Evolutionary conservation across 2,888 invertebrate species (phyloP).

Genomic region (Drosophila eohydei): DNA sequence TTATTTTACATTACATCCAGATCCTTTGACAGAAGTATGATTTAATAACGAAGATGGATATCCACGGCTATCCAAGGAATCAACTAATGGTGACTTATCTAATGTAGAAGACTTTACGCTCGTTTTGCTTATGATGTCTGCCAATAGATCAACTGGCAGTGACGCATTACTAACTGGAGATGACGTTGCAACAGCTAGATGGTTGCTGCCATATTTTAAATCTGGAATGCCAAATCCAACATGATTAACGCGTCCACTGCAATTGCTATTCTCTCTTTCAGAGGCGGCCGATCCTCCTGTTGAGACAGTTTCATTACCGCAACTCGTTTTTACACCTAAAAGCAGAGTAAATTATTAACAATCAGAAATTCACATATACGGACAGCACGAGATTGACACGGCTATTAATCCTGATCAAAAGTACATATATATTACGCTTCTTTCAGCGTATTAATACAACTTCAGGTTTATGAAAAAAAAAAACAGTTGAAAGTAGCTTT

Average conservation of each 20-base stretch:
- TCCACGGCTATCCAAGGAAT: background rate
- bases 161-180: conserved; percentile 24
- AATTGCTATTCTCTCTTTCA: conserved; percentile 58
- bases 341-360: background rate
- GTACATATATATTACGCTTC: background rate
- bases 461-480: background rate
- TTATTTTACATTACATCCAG: conserved; percentile 45
- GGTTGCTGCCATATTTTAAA: conserved; percentile 21
- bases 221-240: conserved; percentile 26
- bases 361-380: background rate
- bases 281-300: conserved; percentile 35
- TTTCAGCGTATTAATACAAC: background rate
- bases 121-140: conserved; percentile 56
- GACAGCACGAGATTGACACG: background rate
- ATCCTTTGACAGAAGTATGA: conserved; percentile 45
- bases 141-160: conserved; percentile 45
- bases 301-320: conserved; percentile 25
- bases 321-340: conserved; percentile 40
- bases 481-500: background rate
- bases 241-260: conserved; percentile 49
- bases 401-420: background rate
- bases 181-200: conserved; percentile 16
- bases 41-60: conserved; percentile 52
- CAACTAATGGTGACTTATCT: conserved; percentile 9
- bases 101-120: conserved; percentile 39